phyloP scores from a whole-genome alignment of 2,888 invertebrate species.

The Ectemnius continuus region DNA sequence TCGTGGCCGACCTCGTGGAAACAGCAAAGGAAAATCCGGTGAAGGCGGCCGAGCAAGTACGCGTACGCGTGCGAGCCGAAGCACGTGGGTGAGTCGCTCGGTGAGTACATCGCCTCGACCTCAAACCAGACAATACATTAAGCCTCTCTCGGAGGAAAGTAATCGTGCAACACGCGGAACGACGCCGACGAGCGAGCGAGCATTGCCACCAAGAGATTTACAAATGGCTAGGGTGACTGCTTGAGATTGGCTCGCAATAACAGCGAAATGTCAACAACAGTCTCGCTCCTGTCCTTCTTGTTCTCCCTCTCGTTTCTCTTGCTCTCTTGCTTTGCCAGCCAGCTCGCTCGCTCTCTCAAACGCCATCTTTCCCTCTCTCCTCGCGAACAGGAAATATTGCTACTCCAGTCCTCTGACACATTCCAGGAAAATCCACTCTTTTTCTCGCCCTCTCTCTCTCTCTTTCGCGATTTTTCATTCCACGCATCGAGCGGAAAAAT shows the following conservation, averaged over 20 bases:
- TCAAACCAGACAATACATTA: too few species aligned
- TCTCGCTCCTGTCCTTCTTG: not conserved
- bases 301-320: conserved; percentile 11
- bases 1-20: too few species aligned
- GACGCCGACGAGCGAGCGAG: conserved; percentile 16
- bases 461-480: too few species aligned
- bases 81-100: not conserved
- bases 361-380: too few species aligned
- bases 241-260: conserved; percentile 53
- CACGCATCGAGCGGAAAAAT: too few species aligned
- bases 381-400: too few species aligned
- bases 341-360: not conserved
- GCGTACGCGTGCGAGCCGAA: conserved; percentile 14
- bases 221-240: conserved; percentile 42
- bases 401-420: too few species aligned
- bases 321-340: not conserved
- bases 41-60: conserved; percentile 18
- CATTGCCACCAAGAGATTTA: conserved; percentile 42
- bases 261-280: conserved; percentile 56
- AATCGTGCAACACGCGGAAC: conserved; percentile 32
- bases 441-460: not conserved
- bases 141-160: conserved; percentile 30
- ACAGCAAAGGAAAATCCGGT: conserved; percentile 1
- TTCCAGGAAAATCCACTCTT: not conserved
- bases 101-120: conserved; percentile 1